Conservation (phyloP, 2,888 invertebrate species). For the Mylabris sibirica region DNA sequence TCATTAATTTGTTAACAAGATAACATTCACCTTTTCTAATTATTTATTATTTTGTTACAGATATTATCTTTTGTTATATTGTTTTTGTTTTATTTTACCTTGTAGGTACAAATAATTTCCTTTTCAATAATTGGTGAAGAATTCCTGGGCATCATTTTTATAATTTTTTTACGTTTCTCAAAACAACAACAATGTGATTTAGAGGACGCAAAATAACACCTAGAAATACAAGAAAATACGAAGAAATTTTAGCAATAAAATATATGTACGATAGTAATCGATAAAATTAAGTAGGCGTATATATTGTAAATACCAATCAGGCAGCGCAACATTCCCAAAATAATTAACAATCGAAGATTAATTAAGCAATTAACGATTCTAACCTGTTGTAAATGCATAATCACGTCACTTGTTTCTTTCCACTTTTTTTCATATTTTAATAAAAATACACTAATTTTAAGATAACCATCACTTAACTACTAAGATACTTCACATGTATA, state of each 20-base stretch:
- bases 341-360: neutral
- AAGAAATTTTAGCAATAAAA: neutral
- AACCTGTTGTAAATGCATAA: conserved; percentile 3
- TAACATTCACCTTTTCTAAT: conserved; percentile 12
- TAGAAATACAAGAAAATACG: neutral
- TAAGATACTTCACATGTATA: neutral
- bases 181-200: neutral
- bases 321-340: neutral
- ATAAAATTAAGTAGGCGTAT: neutral
- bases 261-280: neutral
- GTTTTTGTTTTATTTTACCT: conserved; percentile 62
- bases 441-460: neutral
- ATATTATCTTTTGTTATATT: neutral
- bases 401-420: too few relatives aligned
- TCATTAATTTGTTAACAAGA: conserved; percentile 17
- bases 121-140: conserved; percentile 73
- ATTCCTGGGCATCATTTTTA: conserved; percentile 67
- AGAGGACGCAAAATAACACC: neutral
- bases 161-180: neutral
- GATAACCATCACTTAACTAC: neutral
- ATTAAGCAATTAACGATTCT: neutral
- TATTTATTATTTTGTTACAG: neutral
- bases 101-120: conserved; percentile 72
- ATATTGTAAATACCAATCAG: neutral
- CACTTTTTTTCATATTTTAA: too few relatives aligned